phyloP scores from a whole-genome alignment of 2,797 vertebrate genomes.

The Hydrophis major region DNA sequence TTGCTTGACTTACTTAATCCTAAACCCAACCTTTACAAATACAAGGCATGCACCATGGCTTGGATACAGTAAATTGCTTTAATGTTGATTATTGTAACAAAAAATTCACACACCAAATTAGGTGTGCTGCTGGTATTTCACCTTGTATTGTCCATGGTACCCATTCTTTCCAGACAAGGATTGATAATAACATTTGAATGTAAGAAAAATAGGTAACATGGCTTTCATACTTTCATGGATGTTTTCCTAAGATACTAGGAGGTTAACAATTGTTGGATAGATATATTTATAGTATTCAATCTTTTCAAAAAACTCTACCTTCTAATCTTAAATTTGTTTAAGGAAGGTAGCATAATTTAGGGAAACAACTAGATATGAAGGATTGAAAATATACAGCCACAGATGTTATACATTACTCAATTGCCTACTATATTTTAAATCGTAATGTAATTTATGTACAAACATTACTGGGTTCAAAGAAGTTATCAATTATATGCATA shows the following conservation, averaged over 20 bases:
- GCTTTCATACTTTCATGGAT: not conserved
- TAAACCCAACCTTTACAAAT: not conserved
- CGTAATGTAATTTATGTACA: not conserved
- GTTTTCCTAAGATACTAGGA: too few species aligned
- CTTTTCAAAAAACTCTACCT: not conserved
- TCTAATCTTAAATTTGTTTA: not conserved
- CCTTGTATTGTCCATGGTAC: not conserved
- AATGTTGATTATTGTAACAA: not conserved
- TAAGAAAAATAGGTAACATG: not conserved
- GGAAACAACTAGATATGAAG: not conserved
- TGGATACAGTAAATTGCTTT: not conserved
- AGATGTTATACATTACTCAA: not conserved
- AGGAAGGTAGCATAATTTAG: not conserved
- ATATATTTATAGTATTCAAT: not conserved
- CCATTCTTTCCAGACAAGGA: not conserved
- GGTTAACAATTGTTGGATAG: not conserved
- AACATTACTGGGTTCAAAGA: not conserved
- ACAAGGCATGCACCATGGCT: not conserved
- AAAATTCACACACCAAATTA: not conserved
- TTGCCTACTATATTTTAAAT: not conserved
- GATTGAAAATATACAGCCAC: not conserved
- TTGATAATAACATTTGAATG: not conserved
- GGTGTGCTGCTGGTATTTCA: not conserved
- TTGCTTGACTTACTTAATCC: not conserved
- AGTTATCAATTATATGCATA: not conserved